Base-by-base conservation (phyloP, 2,113 vertebrate genomes). In the Elaphurus davidianus region DNA sequence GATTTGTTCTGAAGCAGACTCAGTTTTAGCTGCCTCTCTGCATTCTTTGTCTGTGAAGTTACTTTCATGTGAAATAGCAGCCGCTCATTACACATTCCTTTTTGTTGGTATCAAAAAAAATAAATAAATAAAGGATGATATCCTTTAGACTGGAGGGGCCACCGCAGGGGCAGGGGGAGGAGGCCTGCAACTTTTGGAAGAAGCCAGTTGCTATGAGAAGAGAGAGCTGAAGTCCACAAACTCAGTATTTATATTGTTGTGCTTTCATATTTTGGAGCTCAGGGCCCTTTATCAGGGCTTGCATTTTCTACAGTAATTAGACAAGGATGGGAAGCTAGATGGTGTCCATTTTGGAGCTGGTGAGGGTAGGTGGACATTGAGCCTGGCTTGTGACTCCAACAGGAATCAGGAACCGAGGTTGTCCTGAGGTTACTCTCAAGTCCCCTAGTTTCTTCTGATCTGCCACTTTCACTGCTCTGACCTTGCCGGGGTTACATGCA, bases 1-100 rank as follows among this genome's bases (percentile, higher is more conserved):
- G 97, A 97, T 96, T 98, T 98, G 98, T 99, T 99, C 98, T 16
- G 54, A 98, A 98, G 98, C 98, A 98, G 98, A 98, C 98, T 99
- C 95, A 94, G 98, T 98, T 98, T 99, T 98, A 97, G 96, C 98
- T 98, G 98, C 98, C 97, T 98, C 97, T 99, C 98, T 98, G 98
- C 98, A 95, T 98, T 98, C 98, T 98, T 98, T 98, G 98, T 97
- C 97, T 98, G 98, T 98, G 98, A 98, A 98, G 98, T 98, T 98
- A 96, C 97, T 99, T 99, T 98, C 97, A 98, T 98, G 98, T 98
- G 97, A 98, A 98, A 98, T 91, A 96, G 96, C 98, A 98, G 98
- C 95, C 95, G 19, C 64, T 96, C 98, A 98, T 98, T 97, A 98
- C 98, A 98, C 97, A 98, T 99, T 99, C 98, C 97, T 98, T 99